These are phyloP conservation scores for Anolis apletophallus DNA, from an alignment of 2,797 vertebrate species.

Conservation along the genomic window DNA sequence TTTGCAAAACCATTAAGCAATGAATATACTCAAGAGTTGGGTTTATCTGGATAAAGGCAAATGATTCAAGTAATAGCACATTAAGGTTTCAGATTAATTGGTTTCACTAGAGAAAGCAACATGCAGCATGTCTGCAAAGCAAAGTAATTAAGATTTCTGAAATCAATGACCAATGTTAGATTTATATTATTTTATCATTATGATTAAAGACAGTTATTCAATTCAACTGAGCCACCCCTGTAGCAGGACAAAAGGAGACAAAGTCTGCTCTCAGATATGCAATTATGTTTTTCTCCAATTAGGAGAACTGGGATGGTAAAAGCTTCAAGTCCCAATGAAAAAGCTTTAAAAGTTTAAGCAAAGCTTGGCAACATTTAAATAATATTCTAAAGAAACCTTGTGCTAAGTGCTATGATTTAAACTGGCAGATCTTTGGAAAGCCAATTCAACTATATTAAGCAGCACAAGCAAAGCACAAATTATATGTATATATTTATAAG, in stretches of 20 bases:
- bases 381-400: not conserved
- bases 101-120: not conserved
- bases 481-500: not conserved
- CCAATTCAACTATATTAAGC: not conserved
- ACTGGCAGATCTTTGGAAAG: constrained; percentile 30
- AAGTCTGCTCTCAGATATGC: constrained; percentile 18
- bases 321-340: not conserved
- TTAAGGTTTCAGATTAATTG: constrained; percentile 43
- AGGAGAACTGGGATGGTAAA: constrained; percentile 25
- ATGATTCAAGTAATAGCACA: constrained; percentile 36
- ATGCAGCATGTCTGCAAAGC: not conserved
- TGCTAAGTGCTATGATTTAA: constrained; percentile 21
- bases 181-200: constrained; percentile 21
- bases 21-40: constrained; percentile 48
- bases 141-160: constrained; percentile 1
- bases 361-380: not conserved
- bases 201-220: not conserved
- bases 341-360: not conserved
- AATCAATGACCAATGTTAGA: not conserved
- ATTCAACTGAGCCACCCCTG: constrained; percentile 35
- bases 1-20: constrained; percentile 57
- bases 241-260: not conserved
- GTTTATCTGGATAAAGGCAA: constrained; percentile 42
- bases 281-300: constrained; percentile 26
- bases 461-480: not conserved